phyloP scores from a whole-genome alignment of 2,888 invertebrate species.

The Drosophila stalkeri region DNA sequence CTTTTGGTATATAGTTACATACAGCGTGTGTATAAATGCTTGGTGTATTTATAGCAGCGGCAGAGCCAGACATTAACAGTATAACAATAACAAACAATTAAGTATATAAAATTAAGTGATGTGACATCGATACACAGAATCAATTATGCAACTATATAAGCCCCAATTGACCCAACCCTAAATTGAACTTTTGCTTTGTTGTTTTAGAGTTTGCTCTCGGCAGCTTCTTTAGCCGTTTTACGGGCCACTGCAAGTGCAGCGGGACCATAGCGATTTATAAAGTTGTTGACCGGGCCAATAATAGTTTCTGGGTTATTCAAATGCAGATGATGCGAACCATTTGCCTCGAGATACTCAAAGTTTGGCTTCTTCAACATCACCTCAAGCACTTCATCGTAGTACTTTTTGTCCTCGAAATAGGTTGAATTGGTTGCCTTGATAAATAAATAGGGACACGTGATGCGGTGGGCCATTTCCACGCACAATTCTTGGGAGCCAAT shows the following conservation, averaged over 20 bases:
- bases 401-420: constrained; percentile 87
- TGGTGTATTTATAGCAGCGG: constrained; percentile 43
- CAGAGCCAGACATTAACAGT: constrained; percentile 39
- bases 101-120: constrained; percentile 56
- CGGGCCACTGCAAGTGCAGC: constrained; percentile 88
- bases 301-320: constrained; percentile 88
- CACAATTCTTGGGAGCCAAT: constrained; percentile 86
- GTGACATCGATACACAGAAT: constrained; percentile 51
- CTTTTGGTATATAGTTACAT: constrained; percentile 40
- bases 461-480: constrained; percentile 86
- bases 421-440: constrained; percentile 87
- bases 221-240: constrained; percentile 86
- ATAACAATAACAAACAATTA: constrained; percentile 67
- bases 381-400: constrained; percentile 87
- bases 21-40: constrained; percentile 35
- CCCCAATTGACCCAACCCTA: constrained; percentile 39
- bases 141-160: constrained; percentile 50
- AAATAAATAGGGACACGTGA: constrained; percentile 89
- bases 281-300: constrained; percentile 87
- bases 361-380: constrained; percentile 86
- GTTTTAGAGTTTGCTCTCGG: constrained; percentile 79
- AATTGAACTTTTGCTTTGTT: constrained; percentile 13
- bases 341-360: constrained; percentile 87
- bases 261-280: constrained; percentile 87
- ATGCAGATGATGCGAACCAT: constrained; percentile 91